phyloP scores from a whole-genome alignment of 1,140 invertebrate genomes.

The Drosophila subobscura region DNA sequence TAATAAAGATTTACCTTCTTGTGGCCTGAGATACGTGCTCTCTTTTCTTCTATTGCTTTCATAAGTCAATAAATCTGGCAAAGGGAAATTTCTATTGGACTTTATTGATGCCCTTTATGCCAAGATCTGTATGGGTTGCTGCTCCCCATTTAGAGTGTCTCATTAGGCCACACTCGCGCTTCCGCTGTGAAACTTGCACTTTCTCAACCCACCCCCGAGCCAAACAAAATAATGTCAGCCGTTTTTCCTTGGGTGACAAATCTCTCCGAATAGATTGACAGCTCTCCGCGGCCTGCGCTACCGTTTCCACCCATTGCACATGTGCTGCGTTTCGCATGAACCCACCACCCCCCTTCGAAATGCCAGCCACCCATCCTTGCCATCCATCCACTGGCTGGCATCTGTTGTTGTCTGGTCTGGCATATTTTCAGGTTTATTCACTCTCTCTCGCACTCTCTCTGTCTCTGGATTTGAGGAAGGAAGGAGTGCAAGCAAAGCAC shows the following conservation, averaged over 20 bases:
- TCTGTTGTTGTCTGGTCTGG: conserved; percentile 57
- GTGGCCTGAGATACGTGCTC: no score
- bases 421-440: conserved; percentile 63
- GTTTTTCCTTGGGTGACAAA: conserved; percentile 46
- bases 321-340: conserved; percentile 72
- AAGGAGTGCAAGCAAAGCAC: conserved; percentile 28
- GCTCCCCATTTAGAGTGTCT: neutral
- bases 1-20: no score
- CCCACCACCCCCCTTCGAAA: conserved; percentile 19
- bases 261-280: conserved; percentile 42
- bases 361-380: neutral
- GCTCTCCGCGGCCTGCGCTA: conserved; percentile 15
- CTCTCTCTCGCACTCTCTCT: conserved; percentile 23
- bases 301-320: conserved; percentile 43
- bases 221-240: conserved; percentile 9
- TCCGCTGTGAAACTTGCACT: conserved; percentile 5
- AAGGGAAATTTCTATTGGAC: neutral
- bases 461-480: conserved; percentile 7
- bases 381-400: conserved; percentile 30
- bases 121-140: neutral
- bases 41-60: neutral
- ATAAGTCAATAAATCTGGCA: conserved; percentile 1
- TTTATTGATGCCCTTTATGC: no score
- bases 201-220: conserved; percentile 34
- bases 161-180: neutral